Conservation (phyloP, 1,140 invertebrate species). For the Planococcus citri region DNA sequence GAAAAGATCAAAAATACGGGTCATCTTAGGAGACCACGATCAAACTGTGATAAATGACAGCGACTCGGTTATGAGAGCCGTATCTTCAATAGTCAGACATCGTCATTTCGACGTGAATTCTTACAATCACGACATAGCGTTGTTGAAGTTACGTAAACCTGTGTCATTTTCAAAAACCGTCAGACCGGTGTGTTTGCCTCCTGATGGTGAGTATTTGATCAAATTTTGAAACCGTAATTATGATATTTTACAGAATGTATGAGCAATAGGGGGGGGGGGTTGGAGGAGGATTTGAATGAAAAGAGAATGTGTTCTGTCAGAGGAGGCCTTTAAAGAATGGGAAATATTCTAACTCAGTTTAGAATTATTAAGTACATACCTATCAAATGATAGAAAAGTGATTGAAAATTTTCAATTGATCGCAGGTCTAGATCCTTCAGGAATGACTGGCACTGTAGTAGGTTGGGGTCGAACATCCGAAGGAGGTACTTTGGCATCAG, state of each 20-base stretch:
- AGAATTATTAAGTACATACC: no score
- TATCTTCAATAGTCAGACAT: slow-evolving; percentile 62
- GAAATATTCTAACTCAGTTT: no score
- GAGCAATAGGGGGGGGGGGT: neutral
- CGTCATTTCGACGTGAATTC: slow-evolving; percentile 67
- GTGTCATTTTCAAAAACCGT: slow-evolving; percentile 65
- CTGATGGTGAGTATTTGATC: slow-evolving; percentile 38
- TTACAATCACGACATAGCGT: slow-evolving; percentile 75
- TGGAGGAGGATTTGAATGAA: neutral
- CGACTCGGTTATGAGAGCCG: slow-evolving; percentile 56
- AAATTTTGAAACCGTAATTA: neutral
- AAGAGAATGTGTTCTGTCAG: neutral
- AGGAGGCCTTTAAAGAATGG: no score
- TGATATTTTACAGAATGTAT: neutral
- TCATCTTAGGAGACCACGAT: slow-evolving; percentile 68
- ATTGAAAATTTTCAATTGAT: no score
- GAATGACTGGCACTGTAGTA: slow-evolving; percentile 57
- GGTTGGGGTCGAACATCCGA: slow-evolving; percentile 74
- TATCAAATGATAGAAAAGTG: no score
- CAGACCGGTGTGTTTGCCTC: slow-evolving; percentile 63
- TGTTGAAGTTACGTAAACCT: slow-evolving; percentile 59
- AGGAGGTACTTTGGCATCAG: slow-evolving; percentile 61
- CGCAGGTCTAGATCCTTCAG: slow-evolving; percentile 52
- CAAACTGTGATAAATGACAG: slow-evolving; percentile 62
- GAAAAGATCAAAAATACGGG: slow-evolving; percentile 59